Percentiles rank a stretch among this genome's conserved stretches.
phyloP scores from a whole-genome alignment of 2,888 invertebrate genomes.

The Noctua fimbriata region DNA sequence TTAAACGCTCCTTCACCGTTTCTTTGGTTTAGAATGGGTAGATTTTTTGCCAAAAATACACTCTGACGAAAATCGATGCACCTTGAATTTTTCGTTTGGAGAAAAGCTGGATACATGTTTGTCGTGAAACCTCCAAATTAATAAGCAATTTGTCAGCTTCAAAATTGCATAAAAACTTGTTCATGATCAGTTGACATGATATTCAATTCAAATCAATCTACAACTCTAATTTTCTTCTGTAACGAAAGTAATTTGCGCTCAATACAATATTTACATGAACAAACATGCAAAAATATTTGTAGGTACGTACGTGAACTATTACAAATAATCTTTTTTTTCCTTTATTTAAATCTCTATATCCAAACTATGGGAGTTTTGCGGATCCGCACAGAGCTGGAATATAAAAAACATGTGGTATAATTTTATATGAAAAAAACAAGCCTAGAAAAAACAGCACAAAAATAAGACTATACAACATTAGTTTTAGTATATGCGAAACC shows the following conservation, averaged over 20 bases:
- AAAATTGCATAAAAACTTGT: background rate
- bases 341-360: background rate
- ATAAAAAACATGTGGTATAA: background rate
- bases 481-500: no score
- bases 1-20: conserved; percentile 52
- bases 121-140: no score
- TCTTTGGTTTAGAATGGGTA: conserved; percentile 3
- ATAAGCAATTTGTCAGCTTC: background rate
- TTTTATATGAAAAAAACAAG: background rate
- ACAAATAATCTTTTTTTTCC: no score
- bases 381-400: background rate
- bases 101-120: no score
- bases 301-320: no score
- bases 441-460: background rate
- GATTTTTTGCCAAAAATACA: background rate
- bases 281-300: no score
- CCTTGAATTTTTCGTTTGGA: background rate
- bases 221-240: no score
- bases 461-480: no score
- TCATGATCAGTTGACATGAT: background rate
- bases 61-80: background rate
- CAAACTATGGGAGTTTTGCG: background rate
- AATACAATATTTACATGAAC: background rate
- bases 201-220: no score
- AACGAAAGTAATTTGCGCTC: no score